A percentile compares a stretch with the other conserved stretches of the same genome.
phyloP scores from a whole-genome alignment of 2,888 invertebrate genomes.

The Mechanitis messenoides region DNA sequence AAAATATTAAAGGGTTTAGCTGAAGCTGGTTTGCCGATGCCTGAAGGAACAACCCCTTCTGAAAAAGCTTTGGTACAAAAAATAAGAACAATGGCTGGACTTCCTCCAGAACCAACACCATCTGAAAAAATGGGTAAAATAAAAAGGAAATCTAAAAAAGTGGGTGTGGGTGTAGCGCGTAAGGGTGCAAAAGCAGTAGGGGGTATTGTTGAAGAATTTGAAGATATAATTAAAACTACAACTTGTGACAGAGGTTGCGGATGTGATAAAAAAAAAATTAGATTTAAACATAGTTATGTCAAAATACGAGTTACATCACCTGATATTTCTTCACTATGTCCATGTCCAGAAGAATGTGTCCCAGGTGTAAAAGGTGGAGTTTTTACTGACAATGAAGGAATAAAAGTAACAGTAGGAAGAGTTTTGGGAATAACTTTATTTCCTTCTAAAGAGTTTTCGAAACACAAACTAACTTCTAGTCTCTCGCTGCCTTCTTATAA shows the following conservation, averaged over 20 bases:
- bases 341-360: slow-evolving; percentile 54
- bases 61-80: slow-evolving; percentile 43
- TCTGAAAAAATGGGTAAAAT: slow-evolving; percentile 42
- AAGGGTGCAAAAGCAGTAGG: slow-evolving; percentile 27
- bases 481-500: not conserved
- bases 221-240: slow-evolving; percentile 51
- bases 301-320: slow-evolving; percentile 60
- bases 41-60: slow-evolving; percentile 44
- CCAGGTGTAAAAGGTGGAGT: slow-evolving; percentile 52
- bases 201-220: slow-evolving; percentile 42
- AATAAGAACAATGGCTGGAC: slow-evolving; percentile 34
- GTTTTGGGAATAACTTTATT: slow-evolving; percentile 41
- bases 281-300: slow-evolving; percentile 59
- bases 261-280: slow-evolving; percentile 58
- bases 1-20: slow-evolving; percentile 43
- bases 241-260: slow-evolving; percentile 57
- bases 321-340: slow-evolving; percentile 53
- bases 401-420: slow-evolving; percentile 56
- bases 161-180: slow-evolving; percentile 29
- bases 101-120: slow-evolving; percentile 38
- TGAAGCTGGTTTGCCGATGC: slow-evolving; percentile 43
- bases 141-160: slow-evolving; percentile 40
- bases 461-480: not conserved
- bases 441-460: slow-evolving; percentile 27
- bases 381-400: slow-evolving; percentile 54